These are phyloP conservation scores for Semnornis frantzii DNA, from an alignment of 2,113 vertebrate species.

Conservation along the genomic window DNA sequence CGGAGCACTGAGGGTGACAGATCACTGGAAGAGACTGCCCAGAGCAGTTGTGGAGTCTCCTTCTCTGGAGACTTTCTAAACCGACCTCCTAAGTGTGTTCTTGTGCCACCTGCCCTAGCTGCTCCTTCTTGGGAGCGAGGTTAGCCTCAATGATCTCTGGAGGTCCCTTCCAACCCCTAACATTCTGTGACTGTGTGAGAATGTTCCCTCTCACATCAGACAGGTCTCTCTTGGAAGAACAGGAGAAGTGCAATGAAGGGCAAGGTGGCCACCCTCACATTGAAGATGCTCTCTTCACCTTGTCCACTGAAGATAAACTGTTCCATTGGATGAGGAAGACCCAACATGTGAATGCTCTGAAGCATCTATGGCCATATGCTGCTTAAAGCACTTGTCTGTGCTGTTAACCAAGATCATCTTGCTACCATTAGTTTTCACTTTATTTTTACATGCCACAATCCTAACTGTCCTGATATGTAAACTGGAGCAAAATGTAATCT, in stretches of 20 bases:
- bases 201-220: neutral
- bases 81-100: too few relatives aligned
- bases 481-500: neutral
- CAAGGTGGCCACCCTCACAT: accelerated
- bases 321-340: neutral
- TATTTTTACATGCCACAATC: neutral
- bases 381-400: neutral
- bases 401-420: neutral
- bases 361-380: neutral
- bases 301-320: neutral
- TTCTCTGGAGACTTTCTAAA: too few relatives aligned
- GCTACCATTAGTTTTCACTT: neutral
- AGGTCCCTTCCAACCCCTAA: too few relatives aligned
- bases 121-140: too few relatives aligned
- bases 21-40: too few relatives aligned
- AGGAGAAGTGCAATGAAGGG: neutral
- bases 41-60: too few relatives aligned
- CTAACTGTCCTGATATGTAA: neutral
- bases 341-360: neutral
- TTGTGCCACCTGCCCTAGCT: too few relatives aligned
- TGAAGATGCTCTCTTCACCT: neutral
- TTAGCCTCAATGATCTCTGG: too few relatives aligned
- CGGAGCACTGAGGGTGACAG: too few relatives aligned
- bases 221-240: accelerated
- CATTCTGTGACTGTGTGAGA: too few relatives aligned